Base-by-base conservation (phyloP, 2,888 invertebrate species). In the Cynaeus angustus region DNA sequence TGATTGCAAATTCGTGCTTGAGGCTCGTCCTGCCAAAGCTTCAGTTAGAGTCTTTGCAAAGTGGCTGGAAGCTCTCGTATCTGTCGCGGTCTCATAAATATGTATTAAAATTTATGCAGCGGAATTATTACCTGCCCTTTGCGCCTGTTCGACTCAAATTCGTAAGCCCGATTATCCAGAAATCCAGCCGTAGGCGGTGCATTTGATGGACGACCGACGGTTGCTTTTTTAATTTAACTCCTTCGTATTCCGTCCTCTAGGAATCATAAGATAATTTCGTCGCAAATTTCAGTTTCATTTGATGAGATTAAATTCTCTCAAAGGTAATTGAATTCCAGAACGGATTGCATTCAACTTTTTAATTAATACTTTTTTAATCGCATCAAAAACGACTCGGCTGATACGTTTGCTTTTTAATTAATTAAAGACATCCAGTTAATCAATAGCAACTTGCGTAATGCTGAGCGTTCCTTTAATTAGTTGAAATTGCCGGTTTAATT, bases 41-140 rank as follows among this genome's bases (percentile, higher is more conserved):
- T 66, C 71, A 72, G 75, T 68, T 71, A 68, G 68, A 69, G 45
- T 41, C 53, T 58, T 69, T 70, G 58, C 68, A 68, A 66, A 69
- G 59, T 58, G 65, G 55, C 48, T 66, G 56, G 55, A 37, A 66
- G 56, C 55, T 46, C 58, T 41, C 59, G 62, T 53, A 62, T 65
- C 78, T 78, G 79, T 79, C 80, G 76, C 74, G 77, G 74, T 69
- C 82, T 84, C 82, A 84, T 83, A 83, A 84, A 84, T 84, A 84
- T 83, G 81, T 82, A 83, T 83, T 81, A 81, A 81, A 82, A 82
- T 82, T 79, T 81, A 82, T 81, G 80, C 79, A 75, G 81, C 79
- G 78, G 78, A 82, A 82, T 82, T 82, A 81, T 81, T 80, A 81
- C 80, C 81, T 82, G 81, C 76, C 79, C 77, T 76, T 72, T 69